Conservation (phyloP, 1,140 invertebrate genomes). For the Orius laevigatus region DNA sequence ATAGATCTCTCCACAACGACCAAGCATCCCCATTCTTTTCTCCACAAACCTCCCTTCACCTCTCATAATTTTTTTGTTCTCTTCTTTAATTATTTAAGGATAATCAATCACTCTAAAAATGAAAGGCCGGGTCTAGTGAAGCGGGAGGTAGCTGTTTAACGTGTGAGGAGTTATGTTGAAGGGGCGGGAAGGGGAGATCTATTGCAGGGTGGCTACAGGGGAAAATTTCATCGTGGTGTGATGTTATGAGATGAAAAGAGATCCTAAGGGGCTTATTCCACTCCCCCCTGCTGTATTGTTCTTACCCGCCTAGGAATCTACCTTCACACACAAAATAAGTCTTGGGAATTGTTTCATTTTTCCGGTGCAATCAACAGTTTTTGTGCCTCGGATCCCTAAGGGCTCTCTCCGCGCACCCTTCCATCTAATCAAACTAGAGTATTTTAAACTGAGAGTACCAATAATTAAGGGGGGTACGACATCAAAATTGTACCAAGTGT, state of each 20-base stretch:
- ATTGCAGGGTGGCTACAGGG: not conserved
- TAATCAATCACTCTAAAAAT: no score
- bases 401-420: conserved; percentile 9
- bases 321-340: conserved; percentile 19
- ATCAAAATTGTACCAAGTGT: no score
- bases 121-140: not conserved
- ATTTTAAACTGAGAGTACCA: no score
- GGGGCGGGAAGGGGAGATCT: not conserved
- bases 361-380: conserved; percentile 21
- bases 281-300: conserved; percentile 1
- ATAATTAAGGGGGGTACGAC: not conserved
- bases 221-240: conserved; percentile 4
- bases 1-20: no score
- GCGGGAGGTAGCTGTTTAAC: not conserved
- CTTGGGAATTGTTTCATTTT: conserved; percentile 23
- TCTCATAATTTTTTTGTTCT: no score
- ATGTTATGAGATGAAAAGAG: conserved; percentile 15
- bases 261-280: conserved; percentile 6
- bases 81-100: no score
- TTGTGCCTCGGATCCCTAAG: conserved; percentile 7
- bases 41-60: no score
- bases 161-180: not conserved
- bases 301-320: conserved; percentile 6
- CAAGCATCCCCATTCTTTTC: no score
- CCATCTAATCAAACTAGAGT: conserved; percentile 1